Evolutionary conservation across 2,888 invertebrate species (phyloP).

Genomic region (Fragum sueziense): DNA sequence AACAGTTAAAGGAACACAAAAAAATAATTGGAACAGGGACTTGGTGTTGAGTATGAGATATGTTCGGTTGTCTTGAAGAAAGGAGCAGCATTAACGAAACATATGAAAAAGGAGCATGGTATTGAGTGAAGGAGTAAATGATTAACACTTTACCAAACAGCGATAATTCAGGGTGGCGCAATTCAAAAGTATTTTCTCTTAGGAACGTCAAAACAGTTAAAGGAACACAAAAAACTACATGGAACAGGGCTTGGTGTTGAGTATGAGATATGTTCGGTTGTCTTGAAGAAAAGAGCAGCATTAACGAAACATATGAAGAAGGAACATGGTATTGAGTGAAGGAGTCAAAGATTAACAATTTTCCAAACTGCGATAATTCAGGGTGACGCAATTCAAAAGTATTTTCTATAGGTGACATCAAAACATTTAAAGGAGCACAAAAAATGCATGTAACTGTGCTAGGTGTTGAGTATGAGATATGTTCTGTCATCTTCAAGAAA

Average conservation of each 20-base stretch:
- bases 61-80: conserved; percentile 36
- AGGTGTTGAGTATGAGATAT: conserved; percentile 7
- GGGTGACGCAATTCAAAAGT: too few species aligned
- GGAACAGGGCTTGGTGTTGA: not conserved
- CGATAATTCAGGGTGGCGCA: too few species aligned
- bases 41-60: conserved; percentile 2
- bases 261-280: conserved; percentile 33
- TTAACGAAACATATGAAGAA: conserved; percentile 25
- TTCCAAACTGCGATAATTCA: too few species aligned
- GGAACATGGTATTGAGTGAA: conserved; percentile 22
- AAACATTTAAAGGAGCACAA: conserved; percentile 15
- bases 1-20: conserved; percentile 15
- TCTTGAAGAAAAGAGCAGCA: conserved; percentile 12
- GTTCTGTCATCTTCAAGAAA: conserved; percentile 30
- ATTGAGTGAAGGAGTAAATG: too few species aligned
- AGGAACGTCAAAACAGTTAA: too few species aligned
- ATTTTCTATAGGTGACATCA: too few species aligned
- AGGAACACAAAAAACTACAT: conserved; percentile 10
- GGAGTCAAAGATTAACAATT: too few species aligned
- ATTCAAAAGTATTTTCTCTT: too few species aligned
- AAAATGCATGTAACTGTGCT: not conserved
- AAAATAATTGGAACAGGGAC: not conserved
- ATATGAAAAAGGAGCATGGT: conserved; percentile 35
- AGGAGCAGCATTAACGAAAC: conserved; percentile 2
- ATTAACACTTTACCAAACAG: too few species aligned